A percentile compares a stretch with the other conserved stretches of the same genome.
phyloP scores from a whole-genome alignment of 2,113 vertebrate genomes.

The Sylvia atricapilla region DNA sequence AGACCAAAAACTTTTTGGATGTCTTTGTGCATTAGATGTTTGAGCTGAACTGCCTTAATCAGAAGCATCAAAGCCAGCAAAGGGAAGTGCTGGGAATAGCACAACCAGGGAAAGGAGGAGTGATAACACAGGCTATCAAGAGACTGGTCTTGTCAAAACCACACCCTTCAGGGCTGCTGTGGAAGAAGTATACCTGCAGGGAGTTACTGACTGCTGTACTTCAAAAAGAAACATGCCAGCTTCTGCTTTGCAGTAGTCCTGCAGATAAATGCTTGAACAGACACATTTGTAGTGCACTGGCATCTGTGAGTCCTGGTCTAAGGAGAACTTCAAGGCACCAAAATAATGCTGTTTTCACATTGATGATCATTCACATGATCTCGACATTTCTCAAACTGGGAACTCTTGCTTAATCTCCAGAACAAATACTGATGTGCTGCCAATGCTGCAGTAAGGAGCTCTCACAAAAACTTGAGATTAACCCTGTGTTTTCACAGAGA shows the following conservation, averaged over 20 bases:
- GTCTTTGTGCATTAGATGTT: not conserved
- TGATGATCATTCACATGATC: not conserved
- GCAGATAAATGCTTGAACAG: not conserved
- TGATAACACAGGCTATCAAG: rapidly evolving
- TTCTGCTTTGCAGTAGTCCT: not conserved
- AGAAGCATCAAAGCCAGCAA: not conserved
- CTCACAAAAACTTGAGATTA: not conserved
- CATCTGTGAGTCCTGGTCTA: not conserved
- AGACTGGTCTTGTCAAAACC: not conserved
- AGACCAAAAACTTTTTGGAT: not conserved
- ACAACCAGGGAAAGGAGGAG: not conserved
- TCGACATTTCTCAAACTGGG: not conserved
- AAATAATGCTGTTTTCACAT: not conserved
- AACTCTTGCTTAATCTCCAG: not conserved
- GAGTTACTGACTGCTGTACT: not conserved
- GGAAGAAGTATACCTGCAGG: not conserved
- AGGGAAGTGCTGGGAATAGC: not conserved
- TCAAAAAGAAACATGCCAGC: not conserved
- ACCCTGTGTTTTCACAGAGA: not conserved
- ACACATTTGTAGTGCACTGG: not conserved
- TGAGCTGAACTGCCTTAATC: not conserved
- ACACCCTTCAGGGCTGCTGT: rapidly evolving
- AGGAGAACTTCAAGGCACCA: not conserved
- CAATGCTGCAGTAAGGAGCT: not conserved
- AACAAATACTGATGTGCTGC: not conserved